Conservation (phyloP, 2,113 vertebrate genomes). For the Pica pica region DNA sequence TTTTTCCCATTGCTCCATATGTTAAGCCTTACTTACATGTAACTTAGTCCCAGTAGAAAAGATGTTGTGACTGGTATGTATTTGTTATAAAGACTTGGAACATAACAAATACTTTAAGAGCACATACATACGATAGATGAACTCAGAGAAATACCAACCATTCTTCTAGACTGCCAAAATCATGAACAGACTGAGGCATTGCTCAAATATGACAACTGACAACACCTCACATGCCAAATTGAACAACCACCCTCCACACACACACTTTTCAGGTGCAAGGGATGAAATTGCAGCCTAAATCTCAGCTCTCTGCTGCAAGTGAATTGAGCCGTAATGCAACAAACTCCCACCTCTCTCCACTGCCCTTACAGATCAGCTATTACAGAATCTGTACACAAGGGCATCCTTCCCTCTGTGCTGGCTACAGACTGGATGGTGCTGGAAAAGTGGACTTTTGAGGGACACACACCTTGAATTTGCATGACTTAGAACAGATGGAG, state of each 20-base stretch:
- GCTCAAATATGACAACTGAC: not conserved
- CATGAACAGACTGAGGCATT: not conserved
- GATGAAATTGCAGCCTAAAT: not conserved
- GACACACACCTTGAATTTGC: constrained; percentile 13
- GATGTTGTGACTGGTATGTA: not conserved
- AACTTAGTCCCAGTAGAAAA: not conserved
- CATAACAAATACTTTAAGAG: not conserved
- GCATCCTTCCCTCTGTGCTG: not conserved
- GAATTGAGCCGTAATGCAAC: not conserved
- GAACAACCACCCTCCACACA: not conserved
- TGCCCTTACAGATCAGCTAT: not conserved
- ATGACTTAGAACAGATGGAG: constrained; percentile 55
- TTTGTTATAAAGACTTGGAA: not conserved
- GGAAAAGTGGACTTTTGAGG: constrained; percentile 20
- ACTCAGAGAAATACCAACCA: not conserved
- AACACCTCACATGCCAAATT: not conserved
- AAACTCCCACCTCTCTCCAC: not conserved
- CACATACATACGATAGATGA: not conserved
- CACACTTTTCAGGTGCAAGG: not conserved
- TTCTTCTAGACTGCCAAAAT: not conserved
- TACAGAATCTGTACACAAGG: not conserved
- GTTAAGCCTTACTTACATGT: not conserved
- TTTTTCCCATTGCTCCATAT: not conserved
- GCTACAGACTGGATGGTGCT: not conserved
- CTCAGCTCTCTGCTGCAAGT: not conserved